phyloP scores from a whole-genome alignment of 1,140 invertebrate genomes.

The Brachionus sp. region DNA sequence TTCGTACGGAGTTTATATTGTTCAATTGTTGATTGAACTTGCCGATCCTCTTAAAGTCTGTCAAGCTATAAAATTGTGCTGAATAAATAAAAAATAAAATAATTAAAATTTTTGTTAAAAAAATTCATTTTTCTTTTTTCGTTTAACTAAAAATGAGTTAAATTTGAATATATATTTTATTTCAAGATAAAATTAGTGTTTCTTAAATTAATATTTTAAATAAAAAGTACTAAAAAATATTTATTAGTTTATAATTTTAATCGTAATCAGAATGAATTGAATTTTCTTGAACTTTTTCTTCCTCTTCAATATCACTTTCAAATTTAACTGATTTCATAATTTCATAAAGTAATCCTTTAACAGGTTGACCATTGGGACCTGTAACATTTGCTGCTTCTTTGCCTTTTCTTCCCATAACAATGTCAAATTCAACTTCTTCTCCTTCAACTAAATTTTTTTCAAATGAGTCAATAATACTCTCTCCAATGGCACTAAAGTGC shows the following conservation, averaged over 20 bases:
- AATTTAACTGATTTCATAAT: neutral
- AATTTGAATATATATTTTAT: no score
- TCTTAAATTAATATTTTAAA: no score
- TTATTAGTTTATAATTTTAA: no score
- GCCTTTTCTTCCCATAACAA: neutral
- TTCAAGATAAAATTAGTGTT: no score
- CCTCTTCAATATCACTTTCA: neutral
- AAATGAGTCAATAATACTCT: no score
- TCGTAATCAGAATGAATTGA: no score
- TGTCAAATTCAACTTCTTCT: neutral
- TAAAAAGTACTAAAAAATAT: no score
- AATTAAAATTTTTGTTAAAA: no score
- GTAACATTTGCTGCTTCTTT: neutral
- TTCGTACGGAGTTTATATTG: constrained; percentile 22
- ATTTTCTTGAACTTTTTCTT: neutral
- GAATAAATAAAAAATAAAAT: neutral
- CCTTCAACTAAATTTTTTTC: neutral
- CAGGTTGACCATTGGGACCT: neutral
- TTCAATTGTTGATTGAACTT: constrained; percentile 24
- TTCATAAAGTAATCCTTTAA: neutral
- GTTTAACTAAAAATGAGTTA: neutral
- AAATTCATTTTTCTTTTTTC: neutral
- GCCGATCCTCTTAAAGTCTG: constrained; percentile 41
- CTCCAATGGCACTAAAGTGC: neutral
- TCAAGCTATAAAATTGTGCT: constrained; percentile 31